Conservation (phyloP, 1,140 invertebrate genomes). For the Nylanderia fulva region DNA sequence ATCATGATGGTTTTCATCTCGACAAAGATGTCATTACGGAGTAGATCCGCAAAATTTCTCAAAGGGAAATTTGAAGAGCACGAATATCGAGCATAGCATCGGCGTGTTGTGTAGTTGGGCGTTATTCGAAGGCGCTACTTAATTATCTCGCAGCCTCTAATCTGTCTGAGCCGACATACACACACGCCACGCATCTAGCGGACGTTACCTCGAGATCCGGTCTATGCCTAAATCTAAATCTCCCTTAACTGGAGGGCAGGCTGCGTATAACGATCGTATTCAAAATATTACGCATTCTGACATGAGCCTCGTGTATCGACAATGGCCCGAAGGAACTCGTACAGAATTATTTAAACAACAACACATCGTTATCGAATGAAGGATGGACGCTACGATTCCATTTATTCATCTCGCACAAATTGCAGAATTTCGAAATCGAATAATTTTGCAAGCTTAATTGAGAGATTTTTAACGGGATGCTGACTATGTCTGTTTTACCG, state of each 20-base stretch:
- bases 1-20: no score
- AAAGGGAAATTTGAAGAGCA: constrained; percentile 65
- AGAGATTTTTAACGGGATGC: no score
- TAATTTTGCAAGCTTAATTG: not conserved
- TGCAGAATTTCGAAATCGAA: not conserved
- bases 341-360: constrained; percentile 17
- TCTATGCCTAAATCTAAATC: constrained; percentile 67
- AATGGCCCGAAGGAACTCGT: constrained; percentile 16
- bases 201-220: constrained; percentile 49
- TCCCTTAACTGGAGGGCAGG: constrained; percentile 58
- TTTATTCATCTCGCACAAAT: not conserved
- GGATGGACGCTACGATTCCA: not conserved
- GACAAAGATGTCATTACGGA: constrained; percentile 50
- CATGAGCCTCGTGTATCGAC: constrained; percentile 36
- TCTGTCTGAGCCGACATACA: constrained; percentile 83
- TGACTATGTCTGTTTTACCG: no score
- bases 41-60: constrained; percentile 44
- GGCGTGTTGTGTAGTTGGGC: constrained; percentile 72
- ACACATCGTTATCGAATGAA: constrained; percentile 1
- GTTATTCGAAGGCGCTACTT: constrained; percentile 85
- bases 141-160: constrained; percentile 85
- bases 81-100: constrained; percentile 70
- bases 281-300: constrained; percentile 53
- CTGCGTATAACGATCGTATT: constrained; percentile 59
- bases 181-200: constrained; percentile 82